Evolutionary conservation across 2,888 invertebrate genomes (phyloP).

Genomic region (Drosophila picticornis): DNA sequence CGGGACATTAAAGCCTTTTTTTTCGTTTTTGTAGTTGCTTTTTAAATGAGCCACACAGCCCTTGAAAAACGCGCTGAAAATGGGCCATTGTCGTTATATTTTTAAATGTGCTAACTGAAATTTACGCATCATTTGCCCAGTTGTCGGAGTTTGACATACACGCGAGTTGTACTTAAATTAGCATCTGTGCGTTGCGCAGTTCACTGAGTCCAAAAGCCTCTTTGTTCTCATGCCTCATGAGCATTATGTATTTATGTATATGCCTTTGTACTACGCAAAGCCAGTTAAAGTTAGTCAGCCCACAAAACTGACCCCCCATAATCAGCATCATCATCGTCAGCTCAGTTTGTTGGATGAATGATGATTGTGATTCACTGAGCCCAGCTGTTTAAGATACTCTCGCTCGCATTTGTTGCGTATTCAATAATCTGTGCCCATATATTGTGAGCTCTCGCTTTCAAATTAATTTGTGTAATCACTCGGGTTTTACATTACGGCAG

Average conservation of each 20-base stretch:
- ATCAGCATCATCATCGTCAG: constrained; percentile 14
- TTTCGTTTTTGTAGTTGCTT: constrained; percentile 13
- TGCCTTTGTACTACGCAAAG: constrained; percentile 23
- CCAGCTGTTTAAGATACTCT: constrained; percentile 43
- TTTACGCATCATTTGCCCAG: constrained; percentile 59
- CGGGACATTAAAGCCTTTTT: constrained; percentile 38
- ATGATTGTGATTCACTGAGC: constrained; percentile 44
- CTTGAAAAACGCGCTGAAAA: constrained; percentile 52
- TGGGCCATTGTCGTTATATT: constrained; percentile 61
- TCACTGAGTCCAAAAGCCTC: constrained; percentile 48
- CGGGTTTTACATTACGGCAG: constrained; percentile 10
- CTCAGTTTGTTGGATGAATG: constrained; percentile 23
- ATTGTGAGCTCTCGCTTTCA: constrained; percentile 21
- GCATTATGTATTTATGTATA: constrained; percentile 28
- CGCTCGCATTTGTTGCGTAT: constrained; percentile 20
- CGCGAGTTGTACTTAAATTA: constrained; percentile 51
- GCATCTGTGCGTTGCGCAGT: constrained; percentile 53
- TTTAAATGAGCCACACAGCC: constrained; percentile 37
- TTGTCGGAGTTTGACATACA: constrained; percentile 10
- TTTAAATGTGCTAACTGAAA: constrained; percentile 61
- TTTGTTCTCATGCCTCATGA: constrained; percentile 58
- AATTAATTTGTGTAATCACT: constrained; percentile 24
- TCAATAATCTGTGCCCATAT: constrained; percentile 8
- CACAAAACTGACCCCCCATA: constrained; percentile 26
- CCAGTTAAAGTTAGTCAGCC: constrained; percentile 46